phyloP scores from a whole-genome alignment of 1,140 invertebrate species.

The Leptopilina boulardi region DNA sequence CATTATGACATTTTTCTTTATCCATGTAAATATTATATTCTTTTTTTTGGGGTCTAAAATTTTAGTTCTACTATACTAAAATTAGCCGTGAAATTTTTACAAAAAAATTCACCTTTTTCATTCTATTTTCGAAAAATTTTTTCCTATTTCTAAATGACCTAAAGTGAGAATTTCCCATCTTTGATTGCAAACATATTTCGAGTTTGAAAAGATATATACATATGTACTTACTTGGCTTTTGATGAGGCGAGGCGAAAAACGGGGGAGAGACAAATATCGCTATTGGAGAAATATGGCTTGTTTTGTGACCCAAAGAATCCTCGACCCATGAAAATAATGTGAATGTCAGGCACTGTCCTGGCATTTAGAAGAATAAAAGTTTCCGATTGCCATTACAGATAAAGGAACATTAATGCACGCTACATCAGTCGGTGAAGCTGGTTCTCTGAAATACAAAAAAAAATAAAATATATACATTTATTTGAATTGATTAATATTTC shows the following conservation, averaged over 20 bases:
- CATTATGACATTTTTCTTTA: too few species aligned
- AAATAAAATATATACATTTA: not conserved
- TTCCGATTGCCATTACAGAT: conserved; percentile 12
- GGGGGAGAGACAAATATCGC: not conserved
- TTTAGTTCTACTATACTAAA: too few species aligned
- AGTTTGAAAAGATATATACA: too few species aligned
- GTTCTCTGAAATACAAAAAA: not conserved
- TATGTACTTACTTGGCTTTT: not conserved
- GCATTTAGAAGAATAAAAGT: conserved; percentile 32
- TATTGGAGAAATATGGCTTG: conserved; percentile 9
- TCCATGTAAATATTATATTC: too few species aligned
- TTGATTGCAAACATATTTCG: conserved; percentile 8
- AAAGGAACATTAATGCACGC: conserved; percentile 15
- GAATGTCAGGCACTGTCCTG: conserved; percentile 5
- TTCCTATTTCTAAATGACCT: not conserved
- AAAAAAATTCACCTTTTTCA: not conserved
- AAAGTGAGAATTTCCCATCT: too few species aligned
- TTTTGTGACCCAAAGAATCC: conserved; percentile 21
- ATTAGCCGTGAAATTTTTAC: too few species aligned
- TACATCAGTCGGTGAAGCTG: conserved; percentile 4
- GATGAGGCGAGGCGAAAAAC: not conserved
- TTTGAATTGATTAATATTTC: not conserved
- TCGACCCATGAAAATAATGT: conserved; percentile 28
- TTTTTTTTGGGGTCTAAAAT: too few species aligned
- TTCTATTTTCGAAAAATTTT: not conserved